Evolutionary conservation across 2,888 invertebrate species (phyloP).

Genomic region (Agriopis leucophaearia): DNA sequence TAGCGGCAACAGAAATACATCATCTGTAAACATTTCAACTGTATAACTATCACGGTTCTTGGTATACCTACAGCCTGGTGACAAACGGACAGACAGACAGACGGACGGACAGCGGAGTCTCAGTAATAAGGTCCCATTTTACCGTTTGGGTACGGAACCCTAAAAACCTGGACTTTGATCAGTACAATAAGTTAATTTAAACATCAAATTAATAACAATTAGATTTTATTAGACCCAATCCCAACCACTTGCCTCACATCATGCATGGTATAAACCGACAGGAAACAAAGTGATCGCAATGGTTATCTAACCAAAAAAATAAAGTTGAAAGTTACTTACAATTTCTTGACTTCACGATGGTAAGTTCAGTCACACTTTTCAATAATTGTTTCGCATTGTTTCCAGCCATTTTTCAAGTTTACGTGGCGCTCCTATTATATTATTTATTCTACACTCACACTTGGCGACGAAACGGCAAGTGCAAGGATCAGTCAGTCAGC

Average conservation of each 20-base stretch:
- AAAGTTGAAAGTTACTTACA: slow-evolving; percentile 64
- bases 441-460: slow-evolving; percentile 42
- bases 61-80: too few species aligned
- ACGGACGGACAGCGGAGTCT: too few species aligned
- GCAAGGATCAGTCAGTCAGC: slow-evolving; percentile 40
- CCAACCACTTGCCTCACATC: slow-evolving; percentile 11
- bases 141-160: too few species aligned
- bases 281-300: slow-evolving; percentile 33
- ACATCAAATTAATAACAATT: slow-evolving; percentile 21
- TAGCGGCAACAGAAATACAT: too few species aligned
- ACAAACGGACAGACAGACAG: too few species aligned
- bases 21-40: too few species aligned
- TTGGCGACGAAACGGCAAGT: slow-evolving; percentile 45
- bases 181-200: slow-evolving; percentile 3
- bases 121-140: too few species aligned
- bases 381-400: slow-evolving; percentile 69
- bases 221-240: slow-evolving; percentile 18
- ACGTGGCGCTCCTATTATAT: slow-evolving; percentile 35
- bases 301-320: slow-evolving; percentile 63
- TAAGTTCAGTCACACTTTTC: slow-evolving; percentile 69
- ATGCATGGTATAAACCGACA: slow-evolving; percentile 22
- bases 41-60: too few species aligned
- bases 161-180: slow-evolving; percentile 27
- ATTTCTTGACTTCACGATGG: slow-evolving; percentile 59
- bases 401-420: slow-evolving; percentile 63